Conservation (phyloP, 2,888 invertebrate species). For the Dryobota labecula region DNA sequence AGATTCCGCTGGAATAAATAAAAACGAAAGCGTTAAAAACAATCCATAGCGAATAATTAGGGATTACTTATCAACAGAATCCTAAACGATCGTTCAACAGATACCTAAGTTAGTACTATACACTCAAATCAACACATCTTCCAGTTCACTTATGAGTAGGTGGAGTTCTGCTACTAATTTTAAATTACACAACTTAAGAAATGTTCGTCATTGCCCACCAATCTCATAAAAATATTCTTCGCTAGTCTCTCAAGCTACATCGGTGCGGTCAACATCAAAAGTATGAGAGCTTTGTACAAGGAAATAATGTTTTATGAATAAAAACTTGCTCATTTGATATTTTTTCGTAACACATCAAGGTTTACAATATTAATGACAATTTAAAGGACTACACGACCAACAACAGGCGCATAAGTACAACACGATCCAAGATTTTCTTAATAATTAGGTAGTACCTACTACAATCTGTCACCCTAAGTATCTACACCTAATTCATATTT, state of each 20-base stretch:
- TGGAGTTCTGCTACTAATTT: no score
- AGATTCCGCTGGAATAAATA: conserved; percentile 74
- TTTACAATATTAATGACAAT: no score
- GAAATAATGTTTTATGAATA: background rate
- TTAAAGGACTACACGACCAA: no score
- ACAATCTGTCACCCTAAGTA: no score
- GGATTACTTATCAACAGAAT: background rate
- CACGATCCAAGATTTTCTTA: no score
- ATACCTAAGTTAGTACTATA: background rate
- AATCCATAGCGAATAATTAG: background rate
- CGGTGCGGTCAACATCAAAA: background rate
- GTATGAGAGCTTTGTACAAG: background rate
- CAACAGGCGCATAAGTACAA: no score
- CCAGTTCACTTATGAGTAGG: background rate
- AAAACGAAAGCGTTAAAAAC: conserved; percentile 39
- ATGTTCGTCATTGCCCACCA: background rate
- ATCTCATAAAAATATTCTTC: background rate
- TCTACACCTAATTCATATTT: no score
- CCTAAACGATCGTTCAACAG: background rate
- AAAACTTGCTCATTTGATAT: background rate
- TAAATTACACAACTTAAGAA: background rate
- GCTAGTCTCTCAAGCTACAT: background rate
- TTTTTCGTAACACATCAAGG: conserved; percentile 1
- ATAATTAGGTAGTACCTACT: no score
- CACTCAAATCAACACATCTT: background rate